Evolutionary conservation across 2,888 invertebrate genomes (phyloP).

Genomic region (Scaptomyza reducta): DNA sequence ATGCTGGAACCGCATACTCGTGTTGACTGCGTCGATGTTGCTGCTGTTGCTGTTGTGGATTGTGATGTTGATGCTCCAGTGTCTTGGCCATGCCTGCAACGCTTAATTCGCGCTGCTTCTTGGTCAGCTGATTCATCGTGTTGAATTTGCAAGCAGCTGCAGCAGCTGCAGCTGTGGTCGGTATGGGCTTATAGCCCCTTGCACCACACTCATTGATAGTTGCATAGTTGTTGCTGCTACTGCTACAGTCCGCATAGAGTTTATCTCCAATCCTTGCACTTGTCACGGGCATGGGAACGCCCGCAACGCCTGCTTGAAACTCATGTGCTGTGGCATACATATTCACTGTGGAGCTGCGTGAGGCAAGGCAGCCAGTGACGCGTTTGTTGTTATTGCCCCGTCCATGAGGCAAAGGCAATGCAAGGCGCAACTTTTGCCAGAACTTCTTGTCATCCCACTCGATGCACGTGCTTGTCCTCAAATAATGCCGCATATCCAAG

Average conservation of each 20-base stretch:
- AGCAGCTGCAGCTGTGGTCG: slow-evolving; percentile 73
- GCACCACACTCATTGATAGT: slow-evolving; percentile 83
- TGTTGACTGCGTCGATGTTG: slow-evolving; percentile 81
- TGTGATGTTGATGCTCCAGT: slow-evolving; percentile 80
- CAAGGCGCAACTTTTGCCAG: slow-evolving; percentile 97
- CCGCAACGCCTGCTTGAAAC: slow-evolving; percentile 32
- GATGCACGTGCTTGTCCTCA: slow-evolving; percentile 95
- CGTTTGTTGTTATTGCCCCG: slow-evolving; percentile 79
- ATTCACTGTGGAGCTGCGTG: slow-evolving; percentile 84
- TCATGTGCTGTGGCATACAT: slow-evolving; percentile 56
- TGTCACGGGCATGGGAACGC: slow-evolving; percentile 45
- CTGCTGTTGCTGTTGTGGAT: slow-evolving; percentile 37
- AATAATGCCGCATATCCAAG: slow-evolving; percentile 94
- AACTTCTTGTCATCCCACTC: slow-evolving; percentile 97
- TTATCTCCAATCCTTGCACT: slow-evolving; percentile 69
- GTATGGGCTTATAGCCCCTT: slow-evolving; percentile 81
- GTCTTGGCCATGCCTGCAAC: slow-evolving; percentile 73
- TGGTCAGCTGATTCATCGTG: slow-evolving; percentile 81
- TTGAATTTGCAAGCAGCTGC: slow-evolving; percentile 82
- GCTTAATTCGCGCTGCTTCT: slow-evolving; percentile 68
- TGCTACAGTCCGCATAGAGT: slow-evolving; percentile 79
- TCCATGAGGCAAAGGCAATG: slow-evolving; percentile 88
- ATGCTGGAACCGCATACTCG: slow-evolving; percentile 84
- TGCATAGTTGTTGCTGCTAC: slow-evolving; percentile 81
- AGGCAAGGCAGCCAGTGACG: slow-evolving; percentile 72